A percentile compares a stretch with the other conserved stretches of the same genome.
These are phyloP conservation scores for Homarus americanus DNA, from an alignment of 1,140 invertebrate species.

Conservation along the genomic window DNA sequence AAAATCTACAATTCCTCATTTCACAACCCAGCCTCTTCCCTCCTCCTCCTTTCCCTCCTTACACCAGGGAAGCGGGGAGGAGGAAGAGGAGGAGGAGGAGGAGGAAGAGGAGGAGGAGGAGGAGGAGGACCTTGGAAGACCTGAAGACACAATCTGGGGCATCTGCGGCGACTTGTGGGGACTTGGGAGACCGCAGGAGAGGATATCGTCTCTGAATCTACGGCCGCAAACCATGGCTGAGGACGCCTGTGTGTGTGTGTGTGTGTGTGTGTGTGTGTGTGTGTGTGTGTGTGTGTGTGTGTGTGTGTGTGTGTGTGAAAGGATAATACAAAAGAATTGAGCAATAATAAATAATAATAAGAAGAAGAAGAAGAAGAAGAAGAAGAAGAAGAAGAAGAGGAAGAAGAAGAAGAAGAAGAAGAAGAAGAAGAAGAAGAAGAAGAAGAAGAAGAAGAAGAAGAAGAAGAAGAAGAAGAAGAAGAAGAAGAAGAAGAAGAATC, in stretches of 20 bases:
- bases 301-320: not conserved
- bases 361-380: too few species aligned
- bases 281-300: not conserved
- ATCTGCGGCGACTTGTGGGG: not conserved
- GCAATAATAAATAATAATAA: too few species aligned
- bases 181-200: not conserved
- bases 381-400: too few species aligned
- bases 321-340: too few species aligned
- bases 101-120: not conserved
- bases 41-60: not conserved
- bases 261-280: conserved; percentile 23
- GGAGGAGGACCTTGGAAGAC: too few species aligned
- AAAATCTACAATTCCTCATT: not conserved
- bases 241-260: too few species aligned
- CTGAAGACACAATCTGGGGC: not conserved
- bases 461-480: too few species aligned
- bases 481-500: too few species aligned
- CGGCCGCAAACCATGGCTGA: not conserved
- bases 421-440: too few species aligned
- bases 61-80: not conserved
- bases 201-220: not conserved
- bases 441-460: too few species aligned
- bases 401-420: too few species aligned
- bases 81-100: not conserved
- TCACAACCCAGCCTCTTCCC: not conserved